phyloP scores from a whole-genome alignment of 1,140 invertebrate species.

The Lepidostoma basale region DNA sequence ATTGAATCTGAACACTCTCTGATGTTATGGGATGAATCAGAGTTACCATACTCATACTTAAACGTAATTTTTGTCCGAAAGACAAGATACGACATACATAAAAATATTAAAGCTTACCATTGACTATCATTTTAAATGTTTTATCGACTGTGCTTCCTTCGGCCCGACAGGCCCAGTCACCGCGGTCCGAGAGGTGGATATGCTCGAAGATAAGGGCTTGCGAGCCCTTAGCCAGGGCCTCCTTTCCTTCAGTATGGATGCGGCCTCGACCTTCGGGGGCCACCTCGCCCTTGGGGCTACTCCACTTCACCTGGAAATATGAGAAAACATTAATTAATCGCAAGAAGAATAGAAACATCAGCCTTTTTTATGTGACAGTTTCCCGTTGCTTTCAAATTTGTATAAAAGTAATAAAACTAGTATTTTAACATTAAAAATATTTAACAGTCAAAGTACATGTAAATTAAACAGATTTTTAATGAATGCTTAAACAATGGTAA shows the following conservation, averaged over 20 bases:
- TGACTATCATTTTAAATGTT: conserved; percentile 54
- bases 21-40: no score
- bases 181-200: conserved; percentile 52
- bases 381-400: no score
- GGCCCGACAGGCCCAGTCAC: conserved; percentile 53
- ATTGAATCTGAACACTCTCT: no score
- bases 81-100: not conserved
- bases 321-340: not conserved
- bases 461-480: no score
- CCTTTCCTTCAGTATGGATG: conserved; percentile 51
- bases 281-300: conserved; percentile 52
- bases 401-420: no score
- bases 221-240: conserved; percentile 37
- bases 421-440: no score
- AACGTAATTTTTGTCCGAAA: no score
- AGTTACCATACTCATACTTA: conserved; percentile 1
- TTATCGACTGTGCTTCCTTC: conserved; percentile 47
- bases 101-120: conserved; percentile 49
- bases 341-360: not conserved
- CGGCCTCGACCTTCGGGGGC: conserved; percentile 52
- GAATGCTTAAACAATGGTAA: no score
- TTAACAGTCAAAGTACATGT: no score
- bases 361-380: no score
- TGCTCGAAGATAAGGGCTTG: conserved; percentile 55
- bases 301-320: conserved; percentile 50